These are phyloP conservation scores for Acyrthosiphon pisum DNA, from an alignment of 1,140 invertebrate species.

Conservation along the genomic window DNA sequence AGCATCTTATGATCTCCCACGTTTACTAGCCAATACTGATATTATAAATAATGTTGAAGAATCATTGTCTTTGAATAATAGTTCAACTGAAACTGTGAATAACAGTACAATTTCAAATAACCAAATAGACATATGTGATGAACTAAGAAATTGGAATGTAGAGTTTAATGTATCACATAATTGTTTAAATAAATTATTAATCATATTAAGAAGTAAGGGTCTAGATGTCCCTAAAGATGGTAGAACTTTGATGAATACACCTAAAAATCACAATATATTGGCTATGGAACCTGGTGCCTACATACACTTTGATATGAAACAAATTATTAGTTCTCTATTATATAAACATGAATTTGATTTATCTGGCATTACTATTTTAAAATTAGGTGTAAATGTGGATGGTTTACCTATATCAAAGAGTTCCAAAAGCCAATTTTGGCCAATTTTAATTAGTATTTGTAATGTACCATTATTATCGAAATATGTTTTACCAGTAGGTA, in stretches of 20 bases:
- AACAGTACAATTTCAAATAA: neutral
- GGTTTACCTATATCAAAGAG: conserved; percentile 17
- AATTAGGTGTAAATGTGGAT: conserved; percentile 12
- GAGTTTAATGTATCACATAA: conserved; percentile 24
- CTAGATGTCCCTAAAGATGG: conserved; percentile 3
- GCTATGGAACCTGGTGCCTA: neutral
- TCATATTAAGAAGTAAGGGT: neutral
- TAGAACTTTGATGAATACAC: neutral
- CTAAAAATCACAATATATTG: neutral
- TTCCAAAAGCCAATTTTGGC: conserved; percentile 22
- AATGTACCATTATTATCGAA: neutral
- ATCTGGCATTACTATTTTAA: neutral
- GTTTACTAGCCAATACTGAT: neutral
- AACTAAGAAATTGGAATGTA: conserved; percentile 15
- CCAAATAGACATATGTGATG: neutral
- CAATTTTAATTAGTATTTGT: conserved; percentile 25
- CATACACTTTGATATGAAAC: conserved; percentile 9
- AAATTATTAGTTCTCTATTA: conserved; percentile 14
- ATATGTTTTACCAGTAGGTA: conserved; percentile 11
- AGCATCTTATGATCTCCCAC: neutral
- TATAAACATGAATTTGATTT: neutral
- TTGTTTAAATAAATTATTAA: conserved; percentile 14
- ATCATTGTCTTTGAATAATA: neutral
- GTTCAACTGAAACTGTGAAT: neutral
- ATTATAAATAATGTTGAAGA: conserved; percentile 4